phyloP scores from a whole-genome alignment of 2,888 invertebrate genomes.

The Erebia ligea region DNA sequence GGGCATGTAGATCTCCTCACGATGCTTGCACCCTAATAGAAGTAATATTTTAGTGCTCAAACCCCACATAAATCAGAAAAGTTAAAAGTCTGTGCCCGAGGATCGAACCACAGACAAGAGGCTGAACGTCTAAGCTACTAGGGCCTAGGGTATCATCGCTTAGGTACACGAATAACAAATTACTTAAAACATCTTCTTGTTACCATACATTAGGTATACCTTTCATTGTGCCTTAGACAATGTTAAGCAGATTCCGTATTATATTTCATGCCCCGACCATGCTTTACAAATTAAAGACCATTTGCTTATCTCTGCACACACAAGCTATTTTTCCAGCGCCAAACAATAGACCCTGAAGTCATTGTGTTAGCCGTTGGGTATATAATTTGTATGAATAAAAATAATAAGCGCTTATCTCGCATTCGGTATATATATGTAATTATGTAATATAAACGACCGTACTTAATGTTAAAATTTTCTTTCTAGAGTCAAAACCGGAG shows the following conservation, averaged over 20 bases:
- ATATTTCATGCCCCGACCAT: constrained; percentile 27
- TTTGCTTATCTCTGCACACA: constrained; percentile 33
- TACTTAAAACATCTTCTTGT: too few species aligned
- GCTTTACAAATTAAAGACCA: constrained; percentile 34
- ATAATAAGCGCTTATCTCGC: constrained; percentile 1
- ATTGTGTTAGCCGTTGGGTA: constrained; percentile 12
- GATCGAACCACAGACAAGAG: too few species aligned
- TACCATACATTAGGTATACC: not conserved
- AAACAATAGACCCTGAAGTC: constrained; percentile 17
- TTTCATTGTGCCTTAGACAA: not conserved
- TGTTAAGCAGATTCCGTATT: constrained; percentile 26
- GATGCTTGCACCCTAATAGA: too few species aligned
- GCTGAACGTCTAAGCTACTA: too few species aligned
- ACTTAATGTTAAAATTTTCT: constrained; percentile 33
- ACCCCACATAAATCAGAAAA: too few species aligned
- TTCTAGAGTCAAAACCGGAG: constrained; percentile 93
- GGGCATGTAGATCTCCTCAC: too few species aligned
- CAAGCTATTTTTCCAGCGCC: constrained; percentile 28
- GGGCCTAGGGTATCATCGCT: too few species aligned
- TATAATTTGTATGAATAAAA: constrained; percentile 10
- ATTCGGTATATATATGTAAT: not conserved
- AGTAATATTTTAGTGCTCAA: too few species aligned
- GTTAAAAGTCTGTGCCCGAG: too few species aligned
- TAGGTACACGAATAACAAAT: too few species aligned
- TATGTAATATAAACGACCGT: not conserved